A percentile compares a stretch with the other conserved stretches of the same genome.
These are phyloP conservation scores for Omphaloscelis lunosa DNA, from an alignment of 2,888 invertebrate species.

Conservation along the genomic window DNA sequence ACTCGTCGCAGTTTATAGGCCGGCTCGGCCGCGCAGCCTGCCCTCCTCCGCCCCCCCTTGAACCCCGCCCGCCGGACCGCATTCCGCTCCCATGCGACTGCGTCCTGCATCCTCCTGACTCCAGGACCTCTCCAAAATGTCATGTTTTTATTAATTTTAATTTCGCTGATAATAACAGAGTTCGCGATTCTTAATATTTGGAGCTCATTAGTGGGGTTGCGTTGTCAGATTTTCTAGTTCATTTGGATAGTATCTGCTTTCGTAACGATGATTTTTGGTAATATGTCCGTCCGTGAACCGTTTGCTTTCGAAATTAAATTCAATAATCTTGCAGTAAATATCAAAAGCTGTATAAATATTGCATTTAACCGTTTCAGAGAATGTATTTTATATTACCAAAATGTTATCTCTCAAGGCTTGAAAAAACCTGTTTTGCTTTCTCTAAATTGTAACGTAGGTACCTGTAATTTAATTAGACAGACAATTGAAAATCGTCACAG, in stretches of 20 bases:
- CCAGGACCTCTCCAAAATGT: constrained; percentile 87
- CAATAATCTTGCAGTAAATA: not conserved
- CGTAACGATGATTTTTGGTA: not conserved
- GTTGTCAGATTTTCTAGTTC: constrained; percentile 4
- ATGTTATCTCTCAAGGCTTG: not conserved
- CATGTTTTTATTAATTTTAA: constrained; percentile 86
- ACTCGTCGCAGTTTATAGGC: constrained; percentile 83
- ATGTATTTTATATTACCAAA: constrained; percentile 3
- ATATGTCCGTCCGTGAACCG: constrained; percentile 6
- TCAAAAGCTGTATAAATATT: constrained; percentile 16
- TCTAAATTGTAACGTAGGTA: constrained; percentile 31
- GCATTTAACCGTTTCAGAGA: not conserved
- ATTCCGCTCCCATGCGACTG: constrained; percentile 90
- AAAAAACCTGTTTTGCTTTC: constrained; percentile 19
- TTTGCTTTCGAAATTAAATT: not conserved
- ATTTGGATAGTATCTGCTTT: not conserved
- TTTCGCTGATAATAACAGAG: constrained; percentile 67
- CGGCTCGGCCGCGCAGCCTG: constrained; percentile 74
- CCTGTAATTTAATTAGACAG: constrained; percentile 48
- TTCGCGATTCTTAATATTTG: constrained; percentile 38
- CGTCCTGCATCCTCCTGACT: constrained; percentile 81
- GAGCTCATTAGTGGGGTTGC: constrained; percentile 35
- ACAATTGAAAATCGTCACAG: constrained; percentile 39
- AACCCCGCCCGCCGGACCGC: constrained; percentile 84
- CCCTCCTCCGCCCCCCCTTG: constrained; percentile 69